phyloP scores from a whole-genome alignment of 2,888 invertebrate species.

The Pyrgus malvae region DNA sequence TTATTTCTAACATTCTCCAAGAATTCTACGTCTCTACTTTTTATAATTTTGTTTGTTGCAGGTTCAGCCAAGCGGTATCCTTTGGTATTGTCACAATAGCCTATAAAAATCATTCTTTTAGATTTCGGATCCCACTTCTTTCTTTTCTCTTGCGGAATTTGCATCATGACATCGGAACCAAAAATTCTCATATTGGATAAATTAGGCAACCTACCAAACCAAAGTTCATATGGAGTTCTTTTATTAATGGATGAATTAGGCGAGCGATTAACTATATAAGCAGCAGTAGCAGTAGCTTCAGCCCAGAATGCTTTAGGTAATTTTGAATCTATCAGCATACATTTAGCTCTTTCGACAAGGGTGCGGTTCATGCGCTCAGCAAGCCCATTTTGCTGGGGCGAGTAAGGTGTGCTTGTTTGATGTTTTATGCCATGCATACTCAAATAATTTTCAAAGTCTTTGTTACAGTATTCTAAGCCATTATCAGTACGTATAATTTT shows the following conservation, averaged over 20 bases:
- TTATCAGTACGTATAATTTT: constrained; percentile 32
- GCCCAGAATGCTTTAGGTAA: constrained; percentile 39
- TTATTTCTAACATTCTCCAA: constrained; percentile 22
- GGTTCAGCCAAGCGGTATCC: constrained; percentile 38
- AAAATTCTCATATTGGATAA: constrained; percentile 45
- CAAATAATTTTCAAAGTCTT: too few species aligned
- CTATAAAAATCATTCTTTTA: constrained; percentile 44
- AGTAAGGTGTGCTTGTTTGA: constrained; percentile 38
- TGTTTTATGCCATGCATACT: constrained; percentile 35
- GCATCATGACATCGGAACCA: constrained; percentile 42
- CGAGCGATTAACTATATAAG: constrained; percentile 31
- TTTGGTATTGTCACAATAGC: constrained; percentile 46
- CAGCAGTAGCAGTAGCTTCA: constrained; percentile 40
- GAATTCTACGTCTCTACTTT: constrained; percentile 27
- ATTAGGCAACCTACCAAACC: constrained; percentile 45
- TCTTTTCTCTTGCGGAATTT: constrained; percentile 33
- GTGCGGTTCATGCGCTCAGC: constrained; percentile 41
- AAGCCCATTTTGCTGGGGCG: constrained; percentile 46
- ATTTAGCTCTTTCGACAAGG: constrained; percentile 28
- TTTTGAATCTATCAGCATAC: constrained; percentile 25
- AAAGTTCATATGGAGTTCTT: constrained; percentile 43
- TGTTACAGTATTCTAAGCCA: constrained; percentile 29
- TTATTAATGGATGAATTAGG: constrained; percentile 30
- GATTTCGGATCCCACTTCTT: constrained; percentile 42
- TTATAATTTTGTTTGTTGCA: constrained; percentile 9